Evolutionary conservation across 1,140 invertebrate genomes (phyloP), one percentile per base, ranked within the genome.

Genomic region (Neelides sp.): DNA sequence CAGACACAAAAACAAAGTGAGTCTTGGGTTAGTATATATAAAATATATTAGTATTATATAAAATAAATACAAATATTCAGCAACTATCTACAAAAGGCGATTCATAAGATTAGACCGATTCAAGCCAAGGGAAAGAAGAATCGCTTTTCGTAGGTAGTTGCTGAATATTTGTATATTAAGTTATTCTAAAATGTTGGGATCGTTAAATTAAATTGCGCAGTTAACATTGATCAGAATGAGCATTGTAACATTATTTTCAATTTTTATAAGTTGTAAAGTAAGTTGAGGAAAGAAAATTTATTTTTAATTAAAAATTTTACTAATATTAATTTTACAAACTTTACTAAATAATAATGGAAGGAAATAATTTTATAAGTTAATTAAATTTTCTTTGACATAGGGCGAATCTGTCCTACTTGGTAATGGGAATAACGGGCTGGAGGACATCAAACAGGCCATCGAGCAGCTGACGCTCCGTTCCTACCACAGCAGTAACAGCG

Each of bases 241-340:
- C n/a, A n/a, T n/a, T n/a, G n/a, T n/a, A n/a, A n/a, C n/a, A n/a
- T 71, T 92, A 36, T 90, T 91, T 64, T 85, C 85, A 60, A 90
- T 92, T 59, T 85, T 93, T 66, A 72, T 83, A 61, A 85, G 85
- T 61, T 88, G 82, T 66, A 91, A 91, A 73, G 84, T 86, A 71
- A 71, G 59, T 15, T 19, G 20, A 10, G 15, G 10, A 19, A 43
- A 43, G 7, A 22, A 30, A 13, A 28, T 52, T 20, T 20, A 23
- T 49, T 23, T 36, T 5, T 5, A 23, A 48, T 22, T 37, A 22
- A 23, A 15, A 36, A 19, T 3, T 8, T 24, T 37, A 36, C 13
- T 48, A 17, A 19, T n/a, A n/a, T n/a, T n/a, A n/a, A n/a, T n/a
- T n/a, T n/a, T n/a, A n/a, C 20, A 39, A 4, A 28, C 4, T 4